A percentile compares a stretch with the other conserved stretches of the same genome.
These are phyloP conservation scores for Homarus americanus DNA, from an alignment of 1,140 invertebrate genomes.

Conservation along the genomic window DNA sequence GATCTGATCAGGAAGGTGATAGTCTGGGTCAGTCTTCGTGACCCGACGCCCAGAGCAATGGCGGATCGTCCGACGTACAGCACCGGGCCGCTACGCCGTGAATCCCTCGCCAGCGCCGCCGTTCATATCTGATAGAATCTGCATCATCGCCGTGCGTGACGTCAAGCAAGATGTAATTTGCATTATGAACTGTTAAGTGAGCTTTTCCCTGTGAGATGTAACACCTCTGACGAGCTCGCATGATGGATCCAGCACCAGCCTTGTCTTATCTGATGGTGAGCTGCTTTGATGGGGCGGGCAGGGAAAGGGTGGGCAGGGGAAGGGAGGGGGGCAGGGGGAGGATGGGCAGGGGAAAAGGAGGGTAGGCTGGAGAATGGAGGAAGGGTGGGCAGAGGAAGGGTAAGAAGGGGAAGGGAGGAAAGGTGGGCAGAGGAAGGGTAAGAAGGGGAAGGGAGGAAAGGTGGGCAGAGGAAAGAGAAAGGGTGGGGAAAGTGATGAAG, in stretches of 20 bases:
- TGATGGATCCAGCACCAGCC: conserved; percentile 25
- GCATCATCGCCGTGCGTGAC: conserved; percentile 20
- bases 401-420: not conserved
- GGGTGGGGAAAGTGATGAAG: not conserved
- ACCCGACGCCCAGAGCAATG: not conserved
- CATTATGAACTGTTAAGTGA: conserved; percentile 54
- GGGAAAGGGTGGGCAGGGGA: too few relatives aligned
- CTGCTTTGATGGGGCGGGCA: not conserved
- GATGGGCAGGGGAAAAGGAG: too few relatives aligned
- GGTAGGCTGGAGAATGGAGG: not conserved
- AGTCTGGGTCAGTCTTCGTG: conserved; percentile 17
- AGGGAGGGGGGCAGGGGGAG: too few relatives aligned
- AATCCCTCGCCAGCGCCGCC: too few relatives aligned
- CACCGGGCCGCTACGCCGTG: too few relatives aligned
- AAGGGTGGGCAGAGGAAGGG: not conserved
- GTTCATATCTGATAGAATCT: conserved; percentile 25
- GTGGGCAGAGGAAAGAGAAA: not conserved
- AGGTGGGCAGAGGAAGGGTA: not conserved
- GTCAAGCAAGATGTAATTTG: conserved; percentile 51
- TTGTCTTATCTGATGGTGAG: not conserved
- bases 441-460: too few relatives aligned
- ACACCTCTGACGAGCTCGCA: conserved; percentile 21
- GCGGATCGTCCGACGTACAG: too few relatives aligned
- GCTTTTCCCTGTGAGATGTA: conserved; percentile 42
- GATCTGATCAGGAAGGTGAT: conserved; percentile 30